Base-by-base conservation (phyloP, 2,797 vertebrate species). In the Dicrostonyx torquatus region DNA sequence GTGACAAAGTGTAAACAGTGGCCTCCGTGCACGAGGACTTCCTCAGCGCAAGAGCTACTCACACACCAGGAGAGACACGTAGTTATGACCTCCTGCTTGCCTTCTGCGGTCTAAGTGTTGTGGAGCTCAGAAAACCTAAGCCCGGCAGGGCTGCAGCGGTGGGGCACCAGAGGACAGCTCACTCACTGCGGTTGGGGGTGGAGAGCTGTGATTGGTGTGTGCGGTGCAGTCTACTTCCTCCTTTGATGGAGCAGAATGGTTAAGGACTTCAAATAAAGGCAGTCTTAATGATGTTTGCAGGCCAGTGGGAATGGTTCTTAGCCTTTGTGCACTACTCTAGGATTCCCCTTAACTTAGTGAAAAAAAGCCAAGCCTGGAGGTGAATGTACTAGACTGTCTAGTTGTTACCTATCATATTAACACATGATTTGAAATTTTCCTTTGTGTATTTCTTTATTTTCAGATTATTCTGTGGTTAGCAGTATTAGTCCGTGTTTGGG, bases 361-460 rank as follows among this genome's bases (percentile, higher is more conserved):
- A 76, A 80, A 24, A 80, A 80, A 34, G 6, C 31, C 29, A 84
- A 84, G 77, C 76, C 72, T 66, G 43, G 29, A 89, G 78, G 14
- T 87, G 87, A 89, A 89, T 85, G 90, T 3, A 50, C 72, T 17
- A 91, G 87, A 93, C 45, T 93, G 48, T 78, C 83, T 84, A 85
- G 53, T 76, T 90, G 40, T 29, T 68, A 4, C 73, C 70, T 62
- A 89, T 83, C 37, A 14, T 94, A 75, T n/a, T 94, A 58, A 82
- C 9, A 88, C 14, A 31, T 96, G 83, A 53, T 76, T 87, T 80
- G 79, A 92, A 85, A 3, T 45, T 83, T 94, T 77, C 20, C n/a
- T 94, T 50, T 86, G 68, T 80, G 45, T 14, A 76, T 90, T 66
- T 93, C 40, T 91, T 29, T 90, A 53, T 90, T 94, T 95, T 96